phyloP scores from a whole-genome alignment of 2,113 vertebrate species.

The Crotophaga sulcirostris region DNA sequence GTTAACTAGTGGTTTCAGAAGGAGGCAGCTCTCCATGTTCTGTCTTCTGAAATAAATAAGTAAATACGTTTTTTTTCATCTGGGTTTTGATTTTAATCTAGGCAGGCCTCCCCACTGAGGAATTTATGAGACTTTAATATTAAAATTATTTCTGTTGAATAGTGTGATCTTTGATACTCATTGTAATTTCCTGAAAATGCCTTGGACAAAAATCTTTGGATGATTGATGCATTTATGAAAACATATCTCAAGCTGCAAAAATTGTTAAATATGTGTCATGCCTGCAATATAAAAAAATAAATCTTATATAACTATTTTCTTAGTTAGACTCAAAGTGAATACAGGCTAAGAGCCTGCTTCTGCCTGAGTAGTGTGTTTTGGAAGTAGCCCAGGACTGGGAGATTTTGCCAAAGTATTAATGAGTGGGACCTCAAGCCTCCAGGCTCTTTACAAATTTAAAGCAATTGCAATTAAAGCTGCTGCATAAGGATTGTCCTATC shows the following conservation, averaged over 20 bases:
- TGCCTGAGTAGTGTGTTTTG: neutral
- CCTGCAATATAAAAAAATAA: neutral
- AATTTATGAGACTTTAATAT: constrained; percentile 40
- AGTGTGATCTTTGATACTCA: neutral
- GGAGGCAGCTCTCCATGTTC: neutral
- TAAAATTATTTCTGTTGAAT: constrained; percentile 12
- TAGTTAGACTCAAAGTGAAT: neutral
- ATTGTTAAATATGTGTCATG: neutral
- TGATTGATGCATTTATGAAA: constrained; percentile 9
- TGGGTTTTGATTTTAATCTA: constrained; percentile 34
- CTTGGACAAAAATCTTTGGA: constrained; percentile 15
- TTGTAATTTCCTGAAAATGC: constrained; percentile 47
- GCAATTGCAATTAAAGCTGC: neutral
- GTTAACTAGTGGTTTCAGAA: neutral
- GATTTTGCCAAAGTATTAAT: neutral
- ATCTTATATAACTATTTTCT: neutral
- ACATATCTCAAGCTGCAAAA: neutral
- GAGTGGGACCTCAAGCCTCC: neutral
- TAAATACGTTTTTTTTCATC: neutral
- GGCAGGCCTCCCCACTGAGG: neutral
- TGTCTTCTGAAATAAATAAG: neutral
- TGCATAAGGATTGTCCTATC: neutral
- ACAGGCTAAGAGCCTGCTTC: neutral
- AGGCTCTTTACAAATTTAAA: constrained; percentile 5
- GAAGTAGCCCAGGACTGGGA: neutral